These are phyloP conservation scores for Buphagus erythrorhynchus DNA, from an alignment of 2,797 vertebrate species.

Conservation along the genomic window DNA sequence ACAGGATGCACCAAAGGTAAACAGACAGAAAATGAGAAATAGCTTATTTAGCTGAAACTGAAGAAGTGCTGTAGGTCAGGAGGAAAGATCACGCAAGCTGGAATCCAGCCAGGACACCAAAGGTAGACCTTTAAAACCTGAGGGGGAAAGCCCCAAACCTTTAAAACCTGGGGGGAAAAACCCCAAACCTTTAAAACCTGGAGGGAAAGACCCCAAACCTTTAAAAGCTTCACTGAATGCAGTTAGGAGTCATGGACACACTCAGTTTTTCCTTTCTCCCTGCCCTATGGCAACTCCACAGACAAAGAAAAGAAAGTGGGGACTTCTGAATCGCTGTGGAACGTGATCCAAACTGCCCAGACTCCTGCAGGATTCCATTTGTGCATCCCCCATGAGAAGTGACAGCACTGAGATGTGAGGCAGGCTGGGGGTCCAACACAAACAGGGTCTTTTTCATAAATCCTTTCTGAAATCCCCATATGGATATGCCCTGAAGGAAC, in stretches of 20 bases:
- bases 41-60: constrained; percentile 15
- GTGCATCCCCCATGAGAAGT: background rate
- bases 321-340: background rate
- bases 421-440: background rate
- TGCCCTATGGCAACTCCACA: background rate
- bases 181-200: background rate
- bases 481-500: background rate
- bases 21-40: constrained; percentile 11
- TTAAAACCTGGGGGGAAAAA: background rate
- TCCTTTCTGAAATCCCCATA: background rate
- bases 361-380: background rate
- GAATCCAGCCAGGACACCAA: background rate
- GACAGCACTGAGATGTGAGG: background rate
- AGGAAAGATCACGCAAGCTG: background rate
- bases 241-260: background rate
- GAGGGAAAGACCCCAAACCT: background rate
- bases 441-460: background rate
- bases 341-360: background rate
- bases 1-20: constrained; percentile 34
- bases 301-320: background rate
- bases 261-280: background rate
- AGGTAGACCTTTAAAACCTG: background rate
- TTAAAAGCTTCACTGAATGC: background rate
- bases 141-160: background rate
- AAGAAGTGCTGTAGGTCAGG: background rate